Evolutionary conservation across 2,797 vertebrate species (phyloP).

Genomic region (Phalloptychus januarius): DNA sequence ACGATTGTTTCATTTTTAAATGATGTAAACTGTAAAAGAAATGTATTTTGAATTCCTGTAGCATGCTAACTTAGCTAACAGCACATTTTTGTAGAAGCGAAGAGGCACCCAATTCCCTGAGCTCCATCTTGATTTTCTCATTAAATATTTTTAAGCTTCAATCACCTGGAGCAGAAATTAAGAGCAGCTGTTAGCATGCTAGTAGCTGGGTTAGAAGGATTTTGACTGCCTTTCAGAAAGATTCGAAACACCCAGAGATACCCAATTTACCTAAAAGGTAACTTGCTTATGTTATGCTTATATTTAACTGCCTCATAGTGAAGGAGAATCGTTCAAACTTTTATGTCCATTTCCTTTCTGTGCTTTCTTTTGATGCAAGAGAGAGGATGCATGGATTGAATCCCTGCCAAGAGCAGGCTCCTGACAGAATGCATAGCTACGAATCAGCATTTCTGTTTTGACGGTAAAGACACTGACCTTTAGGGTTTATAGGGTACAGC

Average conservation of each 20-base stretch:
- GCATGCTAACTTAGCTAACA: neutral
- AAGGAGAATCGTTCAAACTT: neutral
- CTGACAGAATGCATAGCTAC: neutral
- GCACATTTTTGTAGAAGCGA: neutral
- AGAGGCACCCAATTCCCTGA: neutral
- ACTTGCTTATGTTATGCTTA: neutral
- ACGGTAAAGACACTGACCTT: neutral
- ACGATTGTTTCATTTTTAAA: neutral
- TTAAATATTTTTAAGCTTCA: neutral
- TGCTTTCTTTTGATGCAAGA: neutral
- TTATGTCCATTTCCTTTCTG: neutral
- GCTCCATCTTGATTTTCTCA: neutral
- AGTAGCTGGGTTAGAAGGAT: neutral
- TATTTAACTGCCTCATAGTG: neutral
- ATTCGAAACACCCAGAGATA: neutral
- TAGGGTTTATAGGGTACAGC: neutral
- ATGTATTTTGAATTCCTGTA: neutral
- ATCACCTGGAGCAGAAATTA: neutral
- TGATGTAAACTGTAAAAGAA: neutral
- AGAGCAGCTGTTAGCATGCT: neutral
- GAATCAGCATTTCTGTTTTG: neutral
- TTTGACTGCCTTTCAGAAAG: neutral
- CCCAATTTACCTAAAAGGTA: too few relatives aligned
- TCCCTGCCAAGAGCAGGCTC: neutral
- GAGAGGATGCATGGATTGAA: neutral